A percentile compares a stretch with the other conserved stretches of the same genome.
These are phyloP conservation scores for Agrotis ipsilon DNA, from an alignment of 2,888 invertebrate genomes.

Conservation along the genomic window DNA sequence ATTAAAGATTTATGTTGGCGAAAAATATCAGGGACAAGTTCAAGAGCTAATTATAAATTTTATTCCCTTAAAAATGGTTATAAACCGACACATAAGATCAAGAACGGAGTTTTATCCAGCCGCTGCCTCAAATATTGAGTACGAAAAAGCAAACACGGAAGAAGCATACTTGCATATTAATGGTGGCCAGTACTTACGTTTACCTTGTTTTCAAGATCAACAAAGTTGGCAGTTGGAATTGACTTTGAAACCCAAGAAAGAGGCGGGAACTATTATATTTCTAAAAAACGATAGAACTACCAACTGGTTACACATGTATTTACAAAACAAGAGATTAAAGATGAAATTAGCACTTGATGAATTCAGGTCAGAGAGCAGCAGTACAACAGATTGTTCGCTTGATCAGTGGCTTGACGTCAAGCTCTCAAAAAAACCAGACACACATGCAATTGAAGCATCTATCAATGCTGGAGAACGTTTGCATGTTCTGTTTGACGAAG, in stretches of 20 bases:
- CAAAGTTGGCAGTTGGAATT: constrained; percentile 83
- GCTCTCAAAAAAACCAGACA: constrained; percentile 77
- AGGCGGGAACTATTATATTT: constrained; percentile 82
- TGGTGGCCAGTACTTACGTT: constrained; percentile 80
- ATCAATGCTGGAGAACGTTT: constrained; percentile 83
- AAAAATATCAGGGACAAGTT: constrained; percentile 85
- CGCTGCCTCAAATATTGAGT: constrained; percentile 81
- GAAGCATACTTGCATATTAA: constrained; percentile 82
- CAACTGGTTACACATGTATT: constrained; percentile 78
- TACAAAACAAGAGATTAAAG: constrained; percentile 84
- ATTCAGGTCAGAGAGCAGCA: constrained; percentile 78
- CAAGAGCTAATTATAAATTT: constrained; percentile 88
- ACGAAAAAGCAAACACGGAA: constrained; percentile 79
- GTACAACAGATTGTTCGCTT: constrained; percentile 78
- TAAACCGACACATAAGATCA: constrained; percentile 66
- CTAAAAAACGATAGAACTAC: constrained; percentile 71
- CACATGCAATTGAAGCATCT: constrained; percentile 81
- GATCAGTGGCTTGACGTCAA: constrained; percentile 85
- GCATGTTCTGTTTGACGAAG: constrained; percentile 75
- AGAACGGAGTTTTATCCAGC: constrained; percentile 74
- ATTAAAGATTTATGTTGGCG: constrained; percentile 82
- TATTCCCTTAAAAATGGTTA: constrained; percentile 77
- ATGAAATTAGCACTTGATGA: constrained; percentile 76
- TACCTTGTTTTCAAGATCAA: constrained; percentile 82
- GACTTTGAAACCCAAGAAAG: constrained; percentile 80